Conservation (phyloP, 92 coral and sea anemone genomes). For the Parazoanthus darwini region DNA sequence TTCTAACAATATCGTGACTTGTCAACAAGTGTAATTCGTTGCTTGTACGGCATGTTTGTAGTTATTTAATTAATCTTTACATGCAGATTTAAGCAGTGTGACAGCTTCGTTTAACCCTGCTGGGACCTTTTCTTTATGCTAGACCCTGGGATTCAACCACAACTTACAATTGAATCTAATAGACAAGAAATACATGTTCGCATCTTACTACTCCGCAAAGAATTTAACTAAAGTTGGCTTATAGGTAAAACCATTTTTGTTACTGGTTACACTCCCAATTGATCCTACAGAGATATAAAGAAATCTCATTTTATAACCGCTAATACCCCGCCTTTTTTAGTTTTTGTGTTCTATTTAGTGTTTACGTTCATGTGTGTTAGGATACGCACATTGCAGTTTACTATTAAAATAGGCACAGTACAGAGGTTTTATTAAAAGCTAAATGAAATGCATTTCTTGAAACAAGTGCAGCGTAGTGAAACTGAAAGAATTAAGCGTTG, state of each 20-base stretch:
- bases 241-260: not conserved
- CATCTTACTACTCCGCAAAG: not conserved
- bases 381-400: not conserved
- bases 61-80: slow-evolving; percentile 1
- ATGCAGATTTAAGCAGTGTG: not conserved
- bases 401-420: not conserved
- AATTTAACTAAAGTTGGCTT: too few species aligned
- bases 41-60: not conserved
- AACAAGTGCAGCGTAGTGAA: not conserved
- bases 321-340: not conserved
- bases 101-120: slow-evolving; percentile 26
- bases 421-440: not conserved
- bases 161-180: too few species aligned
- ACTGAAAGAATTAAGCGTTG: not conserved
- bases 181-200: not conserved
- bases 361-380: too few species aligned
- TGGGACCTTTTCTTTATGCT: not conserved
- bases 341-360: too few species aligned
- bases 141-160: not conserved
- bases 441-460: too few species aligned
- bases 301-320: not conserved
- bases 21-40: not conserved
- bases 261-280: not conserved
- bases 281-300: not conserved
- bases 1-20: not conserved